Evolutionary conservation across 1,140 invertebrate genomes (phyloP).

Genomic region (Cyclargus thomasi): DNA sequence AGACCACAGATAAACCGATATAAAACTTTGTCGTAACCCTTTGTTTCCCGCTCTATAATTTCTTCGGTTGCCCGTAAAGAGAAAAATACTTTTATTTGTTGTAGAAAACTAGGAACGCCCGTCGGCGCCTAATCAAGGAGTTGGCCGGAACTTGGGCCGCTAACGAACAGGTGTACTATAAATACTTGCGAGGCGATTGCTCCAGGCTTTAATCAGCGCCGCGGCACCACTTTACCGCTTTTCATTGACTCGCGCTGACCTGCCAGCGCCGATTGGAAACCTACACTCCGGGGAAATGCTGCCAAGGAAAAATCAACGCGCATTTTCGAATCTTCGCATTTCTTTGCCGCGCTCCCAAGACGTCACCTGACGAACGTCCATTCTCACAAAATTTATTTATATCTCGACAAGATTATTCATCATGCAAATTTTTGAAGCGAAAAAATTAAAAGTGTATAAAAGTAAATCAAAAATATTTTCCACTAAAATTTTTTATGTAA

Average conservation of each 20-base stretch:
- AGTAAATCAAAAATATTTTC: neutral
- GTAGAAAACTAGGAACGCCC: conserved; percentile 60
- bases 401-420: neutral
- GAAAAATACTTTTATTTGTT: conserved; percentile 69
- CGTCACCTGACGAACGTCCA: conserved; percentile 19
- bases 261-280: conserved; percentile 65
- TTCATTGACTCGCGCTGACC: conserved; percentile 71
- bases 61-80: conserved; percentile 52
- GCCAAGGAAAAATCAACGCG: conserved; percentile 57
- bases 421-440: neutral
- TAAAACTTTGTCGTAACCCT: neutral
- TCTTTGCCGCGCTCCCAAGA: conserved; percentile 12
- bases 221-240: conserved; percentile 70
- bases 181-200: conserved; percentile 73
- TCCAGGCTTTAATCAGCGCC: conserved; percentile 72
- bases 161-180: conserved; percentile 74
- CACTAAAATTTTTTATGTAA: too few species aligned
- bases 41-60: conserved; percentile 29
- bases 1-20: neutral
- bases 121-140: conserved; percentile 72
- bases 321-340: conserved; percentile 38
- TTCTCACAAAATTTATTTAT: conserved; percentile 15
- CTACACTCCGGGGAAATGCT: conserved; percentile 59
- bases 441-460: neutral
- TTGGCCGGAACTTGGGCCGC: conserved; percentile 64